These are phyloP conservation scores for Rhea americana DNA, from an alignment of 2,113 vertebrate genomes.

Conservation along the genomic window DNA sequence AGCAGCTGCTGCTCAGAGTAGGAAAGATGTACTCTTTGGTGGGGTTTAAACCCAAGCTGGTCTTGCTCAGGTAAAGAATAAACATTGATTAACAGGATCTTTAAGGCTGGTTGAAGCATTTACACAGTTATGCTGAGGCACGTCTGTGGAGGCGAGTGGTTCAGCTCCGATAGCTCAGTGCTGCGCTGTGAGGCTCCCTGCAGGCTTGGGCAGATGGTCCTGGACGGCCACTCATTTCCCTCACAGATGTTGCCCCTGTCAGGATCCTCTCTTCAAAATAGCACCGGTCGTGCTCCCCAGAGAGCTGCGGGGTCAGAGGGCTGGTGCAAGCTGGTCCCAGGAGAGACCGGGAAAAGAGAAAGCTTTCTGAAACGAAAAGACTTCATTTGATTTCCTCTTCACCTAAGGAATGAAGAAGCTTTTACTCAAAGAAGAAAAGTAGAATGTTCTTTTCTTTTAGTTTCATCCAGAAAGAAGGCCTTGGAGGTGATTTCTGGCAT, in stretches of 20 bases:
- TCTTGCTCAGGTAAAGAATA: neutral
- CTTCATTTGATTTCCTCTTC: neutral
- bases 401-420: neutral
- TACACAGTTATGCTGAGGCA: neutral
- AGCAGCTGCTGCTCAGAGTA: neutral
- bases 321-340: neutral
- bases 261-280: neutral
- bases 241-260: neutral
- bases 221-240: neutral
- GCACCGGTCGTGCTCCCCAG: neutral
- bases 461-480: neutral
- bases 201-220: neutral
- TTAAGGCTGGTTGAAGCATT: neutral
- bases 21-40: neutral
- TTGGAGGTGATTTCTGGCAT: conserved; percentile 4
- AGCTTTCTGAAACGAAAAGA: neutral
- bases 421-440: neutral
- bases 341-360: neutral
- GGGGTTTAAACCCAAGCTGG: neutral
- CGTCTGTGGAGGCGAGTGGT: neutral
- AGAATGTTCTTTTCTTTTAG: neutral
- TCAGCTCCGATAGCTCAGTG: neutral
- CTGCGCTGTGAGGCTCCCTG: neutral
- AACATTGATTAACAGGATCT: neutral
- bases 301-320: neutral